phyloP scores from a whole-genome alignment of 1,140 invertebrate genomes.

The Berghia stephanieae region DNA sequence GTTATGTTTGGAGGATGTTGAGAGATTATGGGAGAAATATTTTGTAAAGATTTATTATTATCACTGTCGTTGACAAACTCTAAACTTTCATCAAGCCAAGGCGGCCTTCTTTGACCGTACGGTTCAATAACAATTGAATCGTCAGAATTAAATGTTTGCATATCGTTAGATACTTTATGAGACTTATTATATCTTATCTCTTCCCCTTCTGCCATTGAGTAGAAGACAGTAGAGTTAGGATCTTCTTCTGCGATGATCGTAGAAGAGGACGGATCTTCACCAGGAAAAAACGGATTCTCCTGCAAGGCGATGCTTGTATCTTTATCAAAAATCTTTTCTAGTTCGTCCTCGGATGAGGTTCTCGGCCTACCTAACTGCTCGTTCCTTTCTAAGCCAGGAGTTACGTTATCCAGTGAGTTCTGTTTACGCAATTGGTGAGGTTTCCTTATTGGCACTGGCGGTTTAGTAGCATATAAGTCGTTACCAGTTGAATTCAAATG shows the following conservation, averaged over 20 bases:
- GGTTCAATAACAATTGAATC: slow-evolving; percentile 3
- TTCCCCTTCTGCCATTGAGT: background rate
- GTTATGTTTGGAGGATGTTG: background rate
- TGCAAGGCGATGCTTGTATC: too few relatives aligned
- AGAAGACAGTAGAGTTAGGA: too few relatives aligned
- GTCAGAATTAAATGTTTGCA: background rate
- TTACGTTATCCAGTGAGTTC: too few relatives aligned
- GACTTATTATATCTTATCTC: too few relatives aligned
- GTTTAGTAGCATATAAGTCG: background rate
- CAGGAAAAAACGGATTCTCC: too few relatives aligned
- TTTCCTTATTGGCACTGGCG: background rate
- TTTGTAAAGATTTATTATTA: background rate
- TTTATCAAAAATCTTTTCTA: slow-evolving; percentile 3
- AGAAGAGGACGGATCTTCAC: too few relatives aligned
- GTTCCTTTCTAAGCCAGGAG: too few relatives aligned
- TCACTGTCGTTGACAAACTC: background rate
- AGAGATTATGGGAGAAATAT: background rate
- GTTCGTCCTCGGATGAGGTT: slow-evolving; percentile 11
- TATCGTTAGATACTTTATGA: background rate
- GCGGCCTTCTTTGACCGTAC: background rate
- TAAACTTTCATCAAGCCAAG: slow-evolving; percentile 4
- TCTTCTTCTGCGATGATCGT: too few relatives aligned
- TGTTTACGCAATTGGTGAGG: background rate
- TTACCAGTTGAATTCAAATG: background rate
- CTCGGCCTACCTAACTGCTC: background rate